These are phyloP conservation scores for Ochlodes sylvanus DNA, from an alignment of 2,888 invertebrate species.

Conservation along the genomic window DNA sequence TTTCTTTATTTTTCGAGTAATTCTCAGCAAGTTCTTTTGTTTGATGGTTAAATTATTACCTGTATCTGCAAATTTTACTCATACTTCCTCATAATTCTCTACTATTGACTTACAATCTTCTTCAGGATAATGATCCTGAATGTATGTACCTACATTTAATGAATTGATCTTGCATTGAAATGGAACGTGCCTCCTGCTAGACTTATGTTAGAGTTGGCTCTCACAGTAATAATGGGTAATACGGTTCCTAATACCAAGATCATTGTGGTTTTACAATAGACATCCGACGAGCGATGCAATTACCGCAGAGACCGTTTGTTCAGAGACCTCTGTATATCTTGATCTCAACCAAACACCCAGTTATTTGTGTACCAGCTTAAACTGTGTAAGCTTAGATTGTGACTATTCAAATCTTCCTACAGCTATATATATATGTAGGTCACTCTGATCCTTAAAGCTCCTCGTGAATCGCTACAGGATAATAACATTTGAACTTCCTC, in stretches of 20 bases:
- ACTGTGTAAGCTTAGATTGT: conserved; percentile 23
- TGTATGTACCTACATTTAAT: no score
- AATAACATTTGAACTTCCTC: neutral
- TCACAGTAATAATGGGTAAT: conserved; percentile 1
- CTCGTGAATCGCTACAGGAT: neutral
- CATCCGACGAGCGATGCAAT: conserved; percentile 42
- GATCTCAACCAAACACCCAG: conserved; percentile 36
- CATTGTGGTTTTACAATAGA: conserved; percentile 28
- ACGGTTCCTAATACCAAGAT: conserved; percentile 14
- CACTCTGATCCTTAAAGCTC: neutral
- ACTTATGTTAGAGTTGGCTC: neutral
- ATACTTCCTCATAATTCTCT: no score
- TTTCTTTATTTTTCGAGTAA: no score
- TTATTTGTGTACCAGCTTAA: conserved; percentile 40
- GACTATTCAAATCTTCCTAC: neutral
- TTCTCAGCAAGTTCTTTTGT: no score
- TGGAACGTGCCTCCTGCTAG: no score
- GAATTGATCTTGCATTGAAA: no score
- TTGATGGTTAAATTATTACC: no score
- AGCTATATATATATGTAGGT: neutral
- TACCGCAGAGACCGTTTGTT: conserved; percentile 43
- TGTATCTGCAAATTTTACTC: no score
- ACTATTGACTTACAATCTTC: no score
- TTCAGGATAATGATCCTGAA: no score
- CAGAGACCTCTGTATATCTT: conserved; percentile 43